Evolutionary conservation across 2,888 invertebrate genomes (phyloP).

Genomic region (Tenthredo notha): DNA sequence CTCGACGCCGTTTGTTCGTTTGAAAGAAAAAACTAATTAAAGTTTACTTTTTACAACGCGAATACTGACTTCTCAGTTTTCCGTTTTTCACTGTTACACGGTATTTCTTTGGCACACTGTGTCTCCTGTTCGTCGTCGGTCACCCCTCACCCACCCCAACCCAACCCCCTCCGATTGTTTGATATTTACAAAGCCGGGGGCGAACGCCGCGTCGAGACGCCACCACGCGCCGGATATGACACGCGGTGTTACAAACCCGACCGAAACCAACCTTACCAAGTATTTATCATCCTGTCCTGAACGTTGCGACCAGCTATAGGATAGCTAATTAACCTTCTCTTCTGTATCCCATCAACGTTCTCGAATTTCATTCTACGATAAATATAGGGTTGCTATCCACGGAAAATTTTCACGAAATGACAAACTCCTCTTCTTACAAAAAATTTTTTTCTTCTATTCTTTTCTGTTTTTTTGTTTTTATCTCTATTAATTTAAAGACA

Average conservation of each 20-base stretch:
- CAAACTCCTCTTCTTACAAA: not conserved
- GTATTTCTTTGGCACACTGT: constrained; percentile 30
- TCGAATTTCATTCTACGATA: constrained; percentile 10
- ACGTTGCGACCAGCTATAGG: not conserved
- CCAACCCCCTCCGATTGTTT: too few relatives aligned
- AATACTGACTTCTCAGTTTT: constrained; percentile 7
- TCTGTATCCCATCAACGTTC: not conserved
- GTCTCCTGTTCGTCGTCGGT: not conserved
- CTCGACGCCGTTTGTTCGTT: not conserved
- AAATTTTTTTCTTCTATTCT: not conserved
- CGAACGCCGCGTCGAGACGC: constrained; percentile 7
- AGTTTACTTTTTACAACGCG: not conserved
- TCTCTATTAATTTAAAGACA: too few relatives aligned
- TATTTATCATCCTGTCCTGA: not conserved
- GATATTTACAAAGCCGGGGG: constrained; percentile 43
- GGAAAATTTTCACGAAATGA: not conserved
- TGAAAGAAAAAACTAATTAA: not conserved
- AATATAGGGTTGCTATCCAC: not conserved
- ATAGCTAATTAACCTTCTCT: constrained; percentile 38
- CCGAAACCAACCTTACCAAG: constrained; percentile 15
- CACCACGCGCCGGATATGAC: constrained; percentile 47
- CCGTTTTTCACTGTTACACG: not conserved
- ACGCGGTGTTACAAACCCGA: constrained; percentile 24
- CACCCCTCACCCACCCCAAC: too few relatives aligned
- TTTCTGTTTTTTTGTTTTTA: too few relatives aligned